Evolutionary conservation across 2,113 vertebrate genomes (phyloP).

Genomic region (Heterotilapia buettikoferi): DNA sequence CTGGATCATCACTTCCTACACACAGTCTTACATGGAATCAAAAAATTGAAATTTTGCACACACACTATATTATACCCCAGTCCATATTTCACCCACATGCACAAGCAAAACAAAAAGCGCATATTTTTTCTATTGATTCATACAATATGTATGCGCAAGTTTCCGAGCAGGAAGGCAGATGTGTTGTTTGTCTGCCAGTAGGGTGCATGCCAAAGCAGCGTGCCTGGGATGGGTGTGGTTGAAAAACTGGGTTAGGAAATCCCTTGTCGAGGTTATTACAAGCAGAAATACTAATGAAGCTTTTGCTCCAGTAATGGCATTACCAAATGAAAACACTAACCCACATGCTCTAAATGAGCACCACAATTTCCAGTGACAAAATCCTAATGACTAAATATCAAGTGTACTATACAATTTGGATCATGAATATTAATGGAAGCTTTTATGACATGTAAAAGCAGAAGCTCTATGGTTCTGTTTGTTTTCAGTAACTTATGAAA

Average conservation of each 20-base stretch:
- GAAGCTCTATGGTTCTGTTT: not conserved
- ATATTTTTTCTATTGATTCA: not conserved
- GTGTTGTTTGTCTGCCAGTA: conserved; percentile 26
- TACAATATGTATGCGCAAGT: conserved; percentile 18
- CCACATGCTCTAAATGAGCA: conserved; percentile 12
- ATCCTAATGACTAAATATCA: conserved; percentile 14
- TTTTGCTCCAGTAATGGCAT: conserved; percentile 35
- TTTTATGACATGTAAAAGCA: not conserved
- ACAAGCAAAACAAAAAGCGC: not conserved
- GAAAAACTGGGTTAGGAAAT: conserved; percentile 58
- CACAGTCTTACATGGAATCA: not conserved
- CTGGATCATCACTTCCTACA: not conserved
- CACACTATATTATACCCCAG: not conserved
- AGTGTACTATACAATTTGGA: not conserved
- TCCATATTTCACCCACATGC: not conserved
- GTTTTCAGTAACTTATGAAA: not conserved
- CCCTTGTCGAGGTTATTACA: conserved; percentile 50
- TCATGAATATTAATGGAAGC: not conserved
- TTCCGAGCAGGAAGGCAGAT: conserved; percentile 14
- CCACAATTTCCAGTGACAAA: conserved; percentile 30
- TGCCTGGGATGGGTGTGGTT: conserved; percentile 39
- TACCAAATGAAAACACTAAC: conserved; percentile 30
- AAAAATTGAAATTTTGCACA: not conserved
- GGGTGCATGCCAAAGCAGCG: conserved; percentile 22
- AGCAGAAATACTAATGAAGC: conserved; percentile 54